Evolutionary conservation across 2,888 invertebrate species (phyloP), one percentile per base, ranked within the genome.

Genomic region (Thereva nobilitata): DNA sequence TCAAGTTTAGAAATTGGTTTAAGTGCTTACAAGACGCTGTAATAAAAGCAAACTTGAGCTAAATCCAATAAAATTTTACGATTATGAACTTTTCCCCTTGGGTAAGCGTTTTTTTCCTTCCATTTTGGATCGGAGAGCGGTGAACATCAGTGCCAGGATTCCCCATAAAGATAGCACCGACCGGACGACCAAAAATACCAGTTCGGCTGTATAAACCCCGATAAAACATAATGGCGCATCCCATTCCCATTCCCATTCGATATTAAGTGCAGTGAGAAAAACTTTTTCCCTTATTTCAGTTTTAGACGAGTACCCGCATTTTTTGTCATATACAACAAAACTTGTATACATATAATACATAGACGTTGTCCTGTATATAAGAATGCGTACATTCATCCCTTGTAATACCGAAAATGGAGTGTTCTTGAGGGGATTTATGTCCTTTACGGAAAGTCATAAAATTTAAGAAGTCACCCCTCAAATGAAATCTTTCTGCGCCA

Each of bases 61-160:
- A 54, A 64, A 64, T 54, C 8, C 10, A 47, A 54, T 64, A 64
- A 64, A 64, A 55, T 45, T 64, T 64, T 64, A 64, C 54, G 45
- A 40, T 45, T 54, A 64, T 64, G 64, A 64, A 64, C 54, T 47
- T 54, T 64, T 54, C 44, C 45, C 54, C 47, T 64, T 54, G 12
- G 23, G 64, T 45, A 64, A 64, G 64, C 64, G 38, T 40, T 55
- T 52, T 54, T 40, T 47, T 47, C 5, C 35, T 54, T 64, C 23
- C 44, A 53, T 53, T 64, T 34, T 56, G 52, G 34, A 52, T 12
- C 52, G 35, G 10, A 41, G 42, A 42, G 41, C 23, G 34, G 23
- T 40, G 9, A 40, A 8, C 34, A 10, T 42, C 35, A 34, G 34
- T 35, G 12, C 23, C 23, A 40, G 61, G 50, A 40, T 50, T 50